Conservation (phyloP, 1,140 invertebrate species). For the Hyles euphorbiae region DNA sequence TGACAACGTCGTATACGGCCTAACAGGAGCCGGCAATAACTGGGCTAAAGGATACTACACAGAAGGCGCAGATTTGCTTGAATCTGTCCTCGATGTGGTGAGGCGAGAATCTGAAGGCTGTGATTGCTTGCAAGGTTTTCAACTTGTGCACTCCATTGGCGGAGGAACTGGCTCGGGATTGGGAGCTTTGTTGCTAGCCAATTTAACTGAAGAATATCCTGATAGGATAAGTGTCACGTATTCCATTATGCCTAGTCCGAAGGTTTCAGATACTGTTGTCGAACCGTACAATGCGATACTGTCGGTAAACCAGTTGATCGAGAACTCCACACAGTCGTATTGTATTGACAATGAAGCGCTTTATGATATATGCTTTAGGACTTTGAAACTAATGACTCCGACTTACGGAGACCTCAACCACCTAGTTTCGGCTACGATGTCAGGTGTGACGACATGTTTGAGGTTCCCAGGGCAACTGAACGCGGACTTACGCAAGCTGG, state of each 20-base stretch:
- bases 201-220: slow-evolving; percentile 82
- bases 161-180: slow-evolving; percentile 91
- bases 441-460: slow-evolving; percentile 86
- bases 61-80: slow-evolving; percentile 93
- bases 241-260: slow-evolving; percentile 87
- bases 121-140: slow-evolving; percentile 85
- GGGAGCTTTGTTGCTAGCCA: slow-evolving; percentile 81
- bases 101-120: slow-evolving; percentile 92
- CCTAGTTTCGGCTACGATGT: slow-evolving; percentile 84
- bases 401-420: slow-evolving; percentile 91
- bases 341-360: slow-evolving; percentile 73
- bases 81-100: slow-evolving; percentile 90
- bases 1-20: slow-evolving; percentile 87
- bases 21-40: slow-evolving; percentile 84
- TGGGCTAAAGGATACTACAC: slow-evolving; percentile 96
- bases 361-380: slow-evolving; percentile 95
- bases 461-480: slow-evolving; percentile 89
- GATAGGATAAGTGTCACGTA: slow-evolving; percentile 92
- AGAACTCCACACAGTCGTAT: slow-evolving; percentile 83
- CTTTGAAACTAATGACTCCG: slow-evolving; percentile 84
- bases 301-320: slow-evolving; percentile 85
- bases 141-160: slow-evolving; percentile 81
- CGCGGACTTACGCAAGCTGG: slow-evolving; percentile 88
- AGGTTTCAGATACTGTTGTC: slow-evolving; percentile 90
- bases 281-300: slow-evolving; percentile 91